Evolutionary conservation across 2,113 vertebrate species (phyloP).

Genomic region (Lophotis ruficrista): DNA sequence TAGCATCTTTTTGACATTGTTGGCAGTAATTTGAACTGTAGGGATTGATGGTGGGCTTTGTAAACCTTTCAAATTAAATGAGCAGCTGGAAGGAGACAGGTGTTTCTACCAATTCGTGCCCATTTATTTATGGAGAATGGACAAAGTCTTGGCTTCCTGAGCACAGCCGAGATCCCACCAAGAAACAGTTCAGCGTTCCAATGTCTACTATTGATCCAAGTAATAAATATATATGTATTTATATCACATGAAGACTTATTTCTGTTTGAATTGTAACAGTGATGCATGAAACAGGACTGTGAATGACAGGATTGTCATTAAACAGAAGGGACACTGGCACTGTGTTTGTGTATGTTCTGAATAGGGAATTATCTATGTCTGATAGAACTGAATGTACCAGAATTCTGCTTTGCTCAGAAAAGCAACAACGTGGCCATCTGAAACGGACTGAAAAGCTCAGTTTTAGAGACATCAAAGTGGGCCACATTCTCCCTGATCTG

Average conservation of each 20-base stretch:
- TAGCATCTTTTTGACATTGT: not conserved
- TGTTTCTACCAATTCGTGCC: not conserved
- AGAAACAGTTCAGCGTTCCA: not conserved
- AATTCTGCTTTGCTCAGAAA: not conserved
- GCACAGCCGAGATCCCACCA: not conserved
- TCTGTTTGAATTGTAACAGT: not conserved
- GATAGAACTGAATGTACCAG: not conserved
- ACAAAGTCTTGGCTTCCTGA: not conserved
- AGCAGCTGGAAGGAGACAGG: not conserved
- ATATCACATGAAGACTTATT: not conserved
- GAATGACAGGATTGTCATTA: not conserved
- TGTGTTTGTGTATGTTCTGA: not conserved
- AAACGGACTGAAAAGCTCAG: not conserved
- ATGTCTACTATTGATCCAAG: not conserved
- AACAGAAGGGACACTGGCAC: not conserved
- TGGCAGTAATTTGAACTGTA: not conserved
- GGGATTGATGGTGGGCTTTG: not conserved
- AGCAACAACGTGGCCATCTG: not conserved
- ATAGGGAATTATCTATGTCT: not conserved
- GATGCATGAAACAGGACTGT: not conserved
- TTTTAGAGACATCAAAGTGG: not conserved
- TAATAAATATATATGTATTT: not conserved
- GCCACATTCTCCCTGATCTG: accelerated
- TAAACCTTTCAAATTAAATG: not conserved
- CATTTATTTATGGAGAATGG: not conserved